Conservation (phyloP, 1,140 invertebrate species). For the Venturia canescens region DNA sequence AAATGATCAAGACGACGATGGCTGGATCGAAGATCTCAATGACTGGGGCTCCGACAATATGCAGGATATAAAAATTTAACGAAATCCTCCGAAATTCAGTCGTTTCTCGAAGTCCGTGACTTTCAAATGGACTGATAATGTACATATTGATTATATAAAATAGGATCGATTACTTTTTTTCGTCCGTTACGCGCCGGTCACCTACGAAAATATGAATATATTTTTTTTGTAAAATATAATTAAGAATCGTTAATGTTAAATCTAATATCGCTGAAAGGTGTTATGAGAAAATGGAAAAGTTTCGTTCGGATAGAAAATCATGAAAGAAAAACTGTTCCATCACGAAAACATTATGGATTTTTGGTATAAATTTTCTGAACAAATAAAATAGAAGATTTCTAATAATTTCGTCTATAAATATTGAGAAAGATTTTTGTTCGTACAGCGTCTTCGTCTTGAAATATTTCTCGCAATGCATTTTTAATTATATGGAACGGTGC, state of each 20-base stretch:
- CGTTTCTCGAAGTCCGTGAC: not conserved
- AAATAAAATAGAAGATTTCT: too few species aligned
- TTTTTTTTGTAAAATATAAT: not conserved
- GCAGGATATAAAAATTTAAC: constrained; percentile 30
- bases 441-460: not conserved
- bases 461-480: not conserved
- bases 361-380: too few species aligned
- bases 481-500: not conserved
- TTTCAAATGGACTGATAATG: not conserved
- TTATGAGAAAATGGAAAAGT: not conserved
- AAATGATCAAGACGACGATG: constrained; percentile 63
- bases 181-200: not conserved
- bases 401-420: too few species aligned
- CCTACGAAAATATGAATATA: not conserved
- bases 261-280: not conserved
- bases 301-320: not conserved
- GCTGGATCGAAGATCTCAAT: constrained; percentile 72
- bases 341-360: too few species aligned
- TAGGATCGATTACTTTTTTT: not conserved
- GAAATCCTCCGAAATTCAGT: not conserved
- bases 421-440: not conserved
- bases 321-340: too few species aligned
- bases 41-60: constrained; percentile 66
- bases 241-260: not conserved
- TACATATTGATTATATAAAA: constrained; percentile 8